These are phyloP conservation scores for Macaria notata DNA, from an alignment of 2,888 invertebrate genomes.

Conservation along the genomic window DNA sequence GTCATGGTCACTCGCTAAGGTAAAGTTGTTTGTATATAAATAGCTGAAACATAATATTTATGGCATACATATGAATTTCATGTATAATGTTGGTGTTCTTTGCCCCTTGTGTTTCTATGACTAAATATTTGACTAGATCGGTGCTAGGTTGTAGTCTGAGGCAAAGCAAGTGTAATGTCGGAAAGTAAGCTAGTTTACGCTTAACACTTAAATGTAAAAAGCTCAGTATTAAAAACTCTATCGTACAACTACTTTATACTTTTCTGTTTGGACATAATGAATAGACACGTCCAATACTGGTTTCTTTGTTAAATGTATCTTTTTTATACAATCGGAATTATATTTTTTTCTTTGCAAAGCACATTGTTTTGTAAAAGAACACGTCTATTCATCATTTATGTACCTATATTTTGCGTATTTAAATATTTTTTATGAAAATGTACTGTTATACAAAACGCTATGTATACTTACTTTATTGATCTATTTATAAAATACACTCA, in stretches of 20 bases:
- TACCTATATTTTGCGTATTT: conserved; percentile 1
- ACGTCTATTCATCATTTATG: conserved; percentile 2
- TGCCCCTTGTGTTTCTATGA: conserved; percentile 41
- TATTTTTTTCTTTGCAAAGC: no score
- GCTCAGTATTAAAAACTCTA: conserved; percentile 37
- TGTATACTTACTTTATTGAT: conserved; percentile 61
- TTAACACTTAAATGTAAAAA: conserved; percentile 36
- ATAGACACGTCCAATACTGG: conserved; percentile 8
- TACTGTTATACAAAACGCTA: conserved; percentile 74
- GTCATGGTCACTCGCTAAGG: no score
- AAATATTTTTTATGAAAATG: conserved; percentile 44
- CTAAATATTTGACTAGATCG: conserved; percentile 54
- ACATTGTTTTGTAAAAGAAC: no score
- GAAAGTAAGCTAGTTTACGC: conserved; percentile 37
- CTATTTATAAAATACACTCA: conserved; percentile 73
- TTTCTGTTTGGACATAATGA: conserved; percentile 10
- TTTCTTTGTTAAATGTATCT: no score
- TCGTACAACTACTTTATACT: conserved; percentile 22
- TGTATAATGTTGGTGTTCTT: no score
- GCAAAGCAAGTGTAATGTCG: conserved; percentile 45
- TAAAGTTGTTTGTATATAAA: no score
- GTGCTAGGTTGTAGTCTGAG: conserved; percentile 50
- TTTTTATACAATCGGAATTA: no score
- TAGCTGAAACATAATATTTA: no score
- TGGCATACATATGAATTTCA: no score